These are phyloP conservation scores for Oscheius onirici DNA, from an alignment of 2,888 invertebrate genomes.

Conservation along the genomic window DNA sequence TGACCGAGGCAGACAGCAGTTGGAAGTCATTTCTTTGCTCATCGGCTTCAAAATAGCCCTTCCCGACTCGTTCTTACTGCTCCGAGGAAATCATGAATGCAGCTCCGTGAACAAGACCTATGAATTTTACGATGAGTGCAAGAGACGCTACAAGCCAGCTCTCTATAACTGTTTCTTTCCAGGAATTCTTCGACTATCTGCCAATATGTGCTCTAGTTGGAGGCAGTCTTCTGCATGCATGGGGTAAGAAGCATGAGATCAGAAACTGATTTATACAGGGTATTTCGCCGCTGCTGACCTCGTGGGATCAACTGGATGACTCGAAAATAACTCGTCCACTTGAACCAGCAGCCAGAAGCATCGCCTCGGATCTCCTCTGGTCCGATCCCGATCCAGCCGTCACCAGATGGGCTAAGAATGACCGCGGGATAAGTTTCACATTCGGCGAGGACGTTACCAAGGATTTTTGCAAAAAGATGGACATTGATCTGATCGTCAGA, in stretches of 20 bases:
- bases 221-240: slow-evolving; percentile 56
- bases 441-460: slow-evolving; percentile 54
- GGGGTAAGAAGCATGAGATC: neutral
- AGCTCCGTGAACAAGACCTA: slow-evolving; percentile 56
- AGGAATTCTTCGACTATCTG: slow-evolving; percentile 55
- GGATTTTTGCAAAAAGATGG: slow-evolving; percentile 45
- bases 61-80: slow-evolving; percentile 53
- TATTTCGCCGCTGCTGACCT: slow-evolving; percentile 40
- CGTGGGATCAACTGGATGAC: slow-evolving; percentile 43
- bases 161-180: slow-evolving; percentile 25
- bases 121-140: slow-evolving; percentile 62
- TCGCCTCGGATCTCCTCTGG: slow-evolving; percentile 56
- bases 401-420: slow-evolving; percentile 51
- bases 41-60: slow-evolving; percentile 53
- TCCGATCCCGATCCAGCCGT: slow-evolving; percentile 48
- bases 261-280: slow-evolving; percentile 37
- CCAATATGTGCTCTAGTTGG: slow-evolving; percentile 51
- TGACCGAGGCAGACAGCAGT: slow-evolving; percentile 39
- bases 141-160: slow-evolving; percentile 42
- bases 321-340: slow-evolving; percentile 45
- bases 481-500: slow-evolving; percentile 55
- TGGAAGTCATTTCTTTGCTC: slow-evolving; percentile 48
- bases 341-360: slow-evolving; percentile 46
- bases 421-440: slow-evolving; percentile 49
- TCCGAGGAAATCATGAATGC: slow-evolving; percentile 60